Conservation (phyloP, 2,113 vertebrate genomes). For the Progne subis region DNA sequence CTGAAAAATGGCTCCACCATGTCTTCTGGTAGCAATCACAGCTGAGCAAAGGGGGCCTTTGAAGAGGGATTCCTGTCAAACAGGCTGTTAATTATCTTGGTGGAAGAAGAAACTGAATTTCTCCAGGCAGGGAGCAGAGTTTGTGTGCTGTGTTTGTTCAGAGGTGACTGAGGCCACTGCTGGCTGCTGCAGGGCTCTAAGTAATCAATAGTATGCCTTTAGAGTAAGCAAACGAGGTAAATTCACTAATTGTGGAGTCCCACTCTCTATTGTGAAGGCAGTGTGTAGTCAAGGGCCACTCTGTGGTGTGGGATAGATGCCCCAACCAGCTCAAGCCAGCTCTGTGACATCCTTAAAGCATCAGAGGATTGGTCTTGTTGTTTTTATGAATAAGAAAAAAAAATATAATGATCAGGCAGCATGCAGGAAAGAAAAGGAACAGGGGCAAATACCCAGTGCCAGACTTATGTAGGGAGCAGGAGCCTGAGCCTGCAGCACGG, state of each 20-base stretch:
- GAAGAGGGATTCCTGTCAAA: background rate
- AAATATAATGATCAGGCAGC: background rate
- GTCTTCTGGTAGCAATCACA: conserved; percentile 8
- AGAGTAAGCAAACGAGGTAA: background rate
- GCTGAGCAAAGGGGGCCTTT: conserved; percentile 8
- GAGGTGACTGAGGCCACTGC: background rate
- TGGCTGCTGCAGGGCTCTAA: background rate
- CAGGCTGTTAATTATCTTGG: conserved; percentile 1
- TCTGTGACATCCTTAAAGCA: background rate
- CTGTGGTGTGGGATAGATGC: fast-evolving
- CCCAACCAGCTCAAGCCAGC: background rate
- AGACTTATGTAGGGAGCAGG: background rate
- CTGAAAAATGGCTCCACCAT: conserved; percentile 12
- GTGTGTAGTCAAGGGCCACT: fast-evolving
- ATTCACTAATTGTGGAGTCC: background rate
- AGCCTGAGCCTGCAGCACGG: fast-evolving
- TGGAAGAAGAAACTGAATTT: background rate
- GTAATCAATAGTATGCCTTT: background rate
- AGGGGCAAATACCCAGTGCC: background rate
- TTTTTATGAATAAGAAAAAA: background rate
- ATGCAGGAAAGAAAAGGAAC: background rate
- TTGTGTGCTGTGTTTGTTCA: background rate
- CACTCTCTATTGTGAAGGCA: background rate
- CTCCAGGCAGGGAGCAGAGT: background rate
- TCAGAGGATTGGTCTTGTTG: background rate